Percentiles rank a stretch among this genome's conserved stretches.
Conservation (phyloP, 2,113 vertebrate species). For the Campylorhamphus procurvoides region DNA sequence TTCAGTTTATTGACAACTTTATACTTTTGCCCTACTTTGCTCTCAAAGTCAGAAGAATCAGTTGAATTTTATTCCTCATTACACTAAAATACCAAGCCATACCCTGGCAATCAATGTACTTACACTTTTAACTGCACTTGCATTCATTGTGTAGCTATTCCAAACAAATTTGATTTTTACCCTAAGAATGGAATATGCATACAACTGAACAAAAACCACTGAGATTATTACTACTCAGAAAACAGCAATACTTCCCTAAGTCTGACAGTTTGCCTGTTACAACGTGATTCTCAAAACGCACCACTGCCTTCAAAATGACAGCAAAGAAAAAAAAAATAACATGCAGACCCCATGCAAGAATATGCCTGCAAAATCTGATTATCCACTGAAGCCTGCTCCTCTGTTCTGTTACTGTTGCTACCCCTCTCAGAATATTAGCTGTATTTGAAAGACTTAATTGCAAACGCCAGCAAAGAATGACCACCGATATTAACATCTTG, state of each 20-base stretch:
- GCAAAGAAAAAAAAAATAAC: background rate
- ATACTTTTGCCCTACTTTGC: background rate
- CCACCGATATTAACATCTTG: background rate
- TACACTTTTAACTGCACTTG: background rate
- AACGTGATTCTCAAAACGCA: background rate
- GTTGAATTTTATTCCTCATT: background rate
- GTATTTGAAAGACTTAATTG: background rate
- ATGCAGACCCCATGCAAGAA: background rate
- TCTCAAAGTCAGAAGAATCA: background rate
- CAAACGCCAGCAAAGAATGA: background rate
- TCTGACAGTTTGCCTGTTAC: background rate
- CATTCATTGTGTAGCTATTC: background rate
- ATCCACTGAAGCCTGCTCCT: background rate
- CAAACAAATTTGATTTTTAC: background rate
- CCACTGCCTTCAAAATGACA: background rate
- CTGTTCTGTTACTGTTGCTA: background rate
- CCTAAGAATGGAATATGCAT: background rate
- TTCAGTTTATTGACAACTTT: background rate
- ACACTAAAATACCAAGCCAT: background rate
- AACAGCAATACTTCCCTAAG: background rate
- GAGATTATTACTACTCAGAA: background rate
- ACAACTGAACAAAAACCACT: background rate
- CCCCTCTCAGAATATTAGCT: background rate
- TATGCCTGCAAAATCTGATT: background rate
- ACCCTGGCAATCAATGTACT: background rate